Percentiles rank a stretch among this genome's conserved stretches.
Conservation (phyloP, 2,113 vertebrate species). For the Phylloscopus whistleri region DNA sequence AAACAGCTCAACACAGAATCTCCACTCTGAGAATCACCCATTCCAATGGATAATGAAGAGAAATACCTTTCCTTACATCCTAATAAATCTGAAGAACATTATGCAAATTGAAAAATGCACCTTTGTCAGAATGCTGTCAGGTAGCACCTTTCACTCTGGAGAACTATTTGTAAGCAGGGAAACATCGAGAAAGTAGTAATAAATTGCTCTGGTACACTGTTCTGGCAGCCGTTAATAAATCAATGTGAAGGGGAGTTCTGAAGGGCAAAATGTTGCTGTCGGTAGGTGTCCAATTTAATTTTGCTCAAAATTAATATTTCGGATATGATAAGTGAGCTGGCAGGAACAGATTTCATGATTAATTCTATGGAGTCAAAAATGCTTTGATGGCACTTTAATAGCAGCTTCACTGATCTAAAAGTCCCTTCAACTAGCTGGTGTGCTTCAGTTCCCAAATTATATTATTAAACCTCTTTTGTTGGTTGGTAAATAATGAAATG, state of each 20-base stretch:
- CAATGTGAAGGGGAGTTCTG: conserved; percentile 82
- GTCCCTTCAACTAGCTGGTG: conserved; percentile 56
- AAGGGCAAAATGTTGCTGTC: conserved; percentile 84
- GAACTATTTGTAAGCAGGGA: conserved; percentile 77
- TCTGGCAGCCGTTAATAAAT: conserved; percentile 84
- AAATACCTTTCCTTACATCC: conserved; percentile 57
- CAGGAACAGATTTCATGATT: conserved; percentile 82
- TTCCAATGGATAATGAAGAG: conserved; percentile 48
- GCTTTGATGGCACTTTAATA: conserved; percentile 81
- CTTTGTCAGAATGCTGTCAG: conserved; percentile 69
- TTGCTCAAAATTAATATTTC: conserved; percentile 85
- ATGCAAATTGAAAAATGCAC: conserved; percentile 75
- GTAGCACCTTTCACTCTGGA: conserved; percentile 73
- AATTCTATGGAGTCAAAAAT: conserved; percentile 78
- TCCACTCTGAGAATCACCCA: conserved; percentile 31
- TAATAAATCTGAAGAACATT: conserved; percentile 66
- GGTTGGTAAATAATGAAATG: conserved; percentile 46
- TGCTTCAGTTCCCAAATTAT: conserved; percentile 55
- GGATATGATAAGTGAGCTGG: conserved; percentile 84
- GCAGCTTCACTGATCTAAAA: conserved; percentile 71
- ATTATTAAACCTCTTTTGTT: conserved; percentile 62
- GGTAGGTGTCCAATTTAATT: conserved; percentile 84
- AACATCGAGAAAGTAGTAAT: conserved; percentile 77
- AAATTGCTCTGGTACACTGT: conserved; percentile 73
- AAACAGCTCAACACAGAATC: neutral